phyloP scores from a whole-genome alignment of 1,140 invertebrate genomes.

The Parapsyche elsis region DNA sequence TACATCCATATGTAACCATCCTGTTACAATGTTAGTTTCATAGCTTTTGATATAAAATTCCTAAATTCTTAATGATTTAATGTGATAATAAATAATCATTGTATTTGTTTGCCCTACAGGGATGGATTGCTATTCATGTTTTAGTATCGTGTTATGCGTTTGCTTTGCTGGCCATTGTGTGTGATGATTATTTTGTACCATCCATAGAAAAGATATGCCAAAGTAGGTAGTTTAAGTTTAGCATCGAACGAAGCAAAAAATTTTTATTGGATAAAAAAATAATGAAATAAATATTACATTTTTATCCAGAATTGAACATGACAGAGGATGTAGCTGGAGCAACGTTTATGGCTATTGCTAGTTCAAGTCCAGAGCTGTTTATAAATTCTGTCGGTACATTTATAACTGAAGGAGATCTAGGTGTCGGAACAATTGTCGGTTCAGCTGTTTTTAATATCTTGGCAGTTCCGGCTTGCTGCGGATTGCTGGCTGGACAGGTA shows the following conservation, averaged over 20 bases:
- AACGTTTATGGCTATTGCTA: conserved; percentile 92
- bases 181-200: conserved; percentile 89
- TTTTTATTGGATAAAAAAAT: not conserved
- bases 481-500: conserved; percentile 81
- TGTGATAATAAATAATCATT: not conserved
- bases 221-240: conserved; percentile 70
- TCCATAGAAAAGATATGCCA: conserved; percentile 85
- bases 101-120: conserved; percentile 60
- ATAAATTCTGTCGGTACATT: conserved; percentile 89
- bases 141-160: conserved; percentile 83
- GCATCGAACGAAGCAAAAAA: not conserved
- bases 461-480: conserved; percentile 88
- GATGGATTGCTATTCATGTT: conserved; percentile 78
- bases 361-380: conserved; percentile 89
- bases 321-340: conserved; percentile 82
- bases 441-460: conserved; percentile 92
- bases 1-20: not conserved
- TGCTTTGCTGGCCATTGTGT: conserved; percentile 82
- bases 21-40: not conserved
- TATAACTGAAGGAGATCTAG: conserved; percentile 84
- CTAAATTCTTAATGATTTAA: not conserved
- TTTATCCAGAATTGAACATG: conserved; percentile 71
- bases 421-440: conserved; percentile 86
- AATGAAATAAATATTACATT: not conserved
- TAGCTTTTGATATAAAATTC: no score